Percentiles rank a stretch among this genome's conserved stretches.
These are phyloP conservation scores for Blennius ocellaris DNA, from an alignment of 2,113 vertebrate species.

Conservation along the genomic window DNA sequence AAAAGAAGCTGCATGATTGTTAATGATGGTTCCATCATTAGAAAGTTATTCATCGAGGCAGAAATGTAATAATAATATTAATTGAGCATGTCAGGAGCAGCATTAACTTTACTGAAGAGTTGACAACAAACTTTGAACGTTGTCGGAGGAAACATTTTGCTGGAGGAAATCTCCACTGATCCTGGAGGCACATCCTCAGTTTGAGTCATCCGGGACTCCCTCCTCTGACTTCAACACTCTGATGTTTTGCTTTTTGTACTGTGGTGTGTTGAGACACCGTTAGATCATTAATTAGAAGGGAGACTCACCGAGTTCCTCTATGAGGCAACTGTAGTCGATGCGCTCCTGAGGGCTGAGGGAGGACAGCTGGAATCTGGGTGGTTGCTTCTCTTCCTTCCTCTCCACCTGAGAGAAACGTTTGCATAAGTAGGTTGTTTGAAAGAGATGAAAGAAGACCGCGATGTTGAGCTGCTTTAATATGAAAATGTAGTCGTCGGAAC, in stretches of 20 bases:
- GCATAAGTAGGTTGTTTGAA: background rate
- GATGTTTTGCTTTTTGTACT: slow-evolving; percentile 4
- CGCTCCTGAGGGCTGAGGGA: slow-evolving; percentile 96
- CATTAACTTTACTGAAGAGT: background rate
- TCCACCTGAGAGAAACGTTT: slow-evolving; percentile 49
- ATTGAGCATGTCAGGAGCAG: background rate
- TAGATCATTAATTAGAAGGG: slow-evolving; percentile 21
- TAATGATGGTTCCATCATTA: background rate
- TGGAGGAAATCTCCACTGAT: slow-evolving; percentile 16
- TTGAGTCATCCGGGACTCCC: slow-evolving; percentile 19
- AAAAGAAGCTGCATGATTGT: background rate
- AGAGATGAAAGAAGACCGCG: background rate
- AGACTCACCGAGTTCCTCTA: slow-evolving; percentile 92
- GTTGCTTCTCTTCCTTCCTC: slow-evolving; percentile 72
- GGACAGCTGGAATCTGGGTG: slow-evolving; percentile 92
- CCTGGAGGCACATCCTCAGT: slow-evolving; percentile 19
- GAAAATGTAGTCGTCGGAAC: background rate
- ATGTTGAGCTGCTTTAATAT: background rate
- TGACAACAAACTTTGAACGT: background rate
- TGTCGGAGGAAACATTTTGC: slow-evolving; percentile 16
- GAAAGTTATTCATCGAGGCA: background rate
- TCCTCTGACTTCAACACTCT: slow-evolving; percentile 17
- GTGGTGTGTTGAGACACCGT: slow-evolving; percentile 24
- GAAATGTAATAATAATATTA: background rate
- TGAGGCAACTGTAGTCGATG: slow-evolving; percentile 95